Evolutionary conservation across 2,888 invertebrate species (phyloP).

Genomic region (Hirtodrosophila trivittata): DNA sequence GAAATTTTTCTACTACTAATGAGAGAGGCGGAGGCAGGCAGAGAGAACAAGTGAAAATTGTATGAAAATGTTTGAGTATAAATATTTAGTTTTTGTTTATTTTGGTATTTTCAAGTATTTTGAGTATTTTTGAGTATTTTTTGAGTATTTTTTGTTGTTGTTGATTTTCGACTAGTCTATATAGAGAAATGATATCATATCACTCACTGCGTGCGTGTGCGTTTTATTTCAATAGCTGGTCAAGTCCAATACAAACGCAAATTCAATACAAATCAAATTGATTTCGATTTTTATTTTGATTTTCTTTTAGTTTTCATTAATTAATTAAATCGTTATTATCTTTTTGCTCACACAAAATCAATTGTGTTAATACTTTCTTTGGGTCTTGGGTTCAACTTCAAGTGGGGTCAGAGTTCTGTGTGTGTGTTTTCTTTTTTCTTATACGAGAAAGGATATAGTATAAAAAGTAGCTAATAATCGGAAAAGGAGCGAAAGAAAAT

Average conservation of each 20-base stretch:
- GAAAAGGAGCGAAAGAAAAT: too few species aligned
- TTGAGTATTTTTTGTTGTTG: slow-evolving; percentile 21
- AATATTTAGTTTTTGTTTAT: slow-evolving; percentile 35
- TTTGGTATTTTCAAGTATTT: slow-evolving; percentile 21
- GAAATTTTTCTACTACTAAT: slow-evolving; percentile 44
- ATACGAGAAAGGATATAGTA: too few species aligned
- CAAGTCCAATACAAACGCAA: slow-evolving; percentile 83
- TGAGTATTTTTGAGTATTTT: slow-evolving; percentile 22
- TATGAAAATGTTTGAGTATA: slow-evolving; percentile 49
- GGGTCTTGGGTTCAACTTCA: too few species aligned
- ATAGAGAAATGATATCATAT: slow-evolving; percentile 22
- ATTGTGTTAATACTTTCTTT: slow-evolving; percentile 7
- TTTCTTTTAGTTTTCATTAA: slow-evolving; percentile 13
- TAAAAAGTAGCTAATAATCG: background rate
- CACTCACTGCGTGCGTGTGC: slow-evolving; percentile 85
- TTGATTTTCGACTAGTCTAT: slow-evolving; percentile 32
- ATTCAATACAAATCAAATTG: slow-evolving; percentile 51
- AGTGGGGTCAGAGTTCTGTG: background rate
- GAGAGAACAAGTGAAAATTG: slow-evolving; percentile 34
- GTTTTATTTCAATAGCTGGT: slow-evolving; percentile 77
- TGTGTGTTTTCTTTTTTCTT: background rate
- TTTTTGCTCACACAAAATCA: slow-evolving; percentile 46
- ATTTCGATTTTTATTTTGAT: slow-evolving; percentile 16
- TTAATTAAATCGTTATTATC: slow-evolving; percentile 12
- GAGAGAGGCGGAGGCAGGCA: slow-evolving; percentile 29